Evolutionary conservation across 2,888 invertebrate species (phyloP).

Genomic region (Enchytraeus crypticus): DNA sequence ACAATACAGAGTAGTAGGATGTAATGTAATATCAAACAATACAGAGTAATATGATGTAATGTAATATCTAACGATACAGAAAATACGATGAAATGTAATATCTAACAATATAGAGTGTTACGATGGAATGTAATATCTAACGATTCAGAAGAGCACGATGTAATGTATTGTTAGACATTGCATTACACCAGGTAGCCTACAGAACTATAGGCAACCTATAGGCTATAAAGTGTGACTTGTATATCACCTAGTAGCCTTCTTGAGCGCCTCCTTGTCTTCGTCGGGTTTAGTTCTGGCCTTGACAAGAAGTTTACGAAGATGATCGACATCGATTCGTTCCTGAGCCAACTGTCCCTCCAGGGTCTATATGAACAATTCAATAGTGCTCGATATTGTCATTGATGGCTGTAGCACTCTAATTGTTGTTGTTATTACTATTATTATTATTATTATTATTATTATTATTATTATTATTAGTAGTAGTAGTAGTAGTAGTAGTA

Average conservation of each 20-base stretch:
- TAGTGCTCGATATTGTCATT: too few relatives aligned
- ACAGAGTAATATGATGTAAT: not conserved
- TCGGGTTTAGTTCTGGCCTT: conserved; percentile 40
- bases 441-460: not conserved
- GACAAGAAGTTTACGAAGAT: conserved; percentile 38
- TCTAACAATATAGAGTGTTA: not conserved
- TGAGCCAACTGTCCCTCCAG: conserved; percentile 30
- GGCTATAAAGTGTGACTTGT: too few relatives aligned
- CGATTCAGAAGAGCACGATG: too few relatives aligned
- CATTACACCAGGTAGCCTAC: too few relatives aligned
- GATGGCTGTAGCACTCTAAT: too few relatives aligned
- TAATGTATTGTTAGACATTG: too few relatives aligned
- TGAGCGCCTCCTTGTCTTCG: conserved; percentile 45
- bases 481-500: not conserved
- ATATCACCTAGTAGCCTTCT: conserved; percentile 48
- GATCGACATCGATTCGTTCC: conserved; percentile 41
- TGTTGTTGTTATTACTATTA: too few relatives aligned
- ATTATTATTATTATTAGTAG: too few relatives aligned
- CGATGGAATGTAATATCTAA: too few relatives aligned
- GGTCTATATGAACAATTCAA: too few relatives aligned
- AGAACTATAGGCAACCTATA: too few relatives aligned
- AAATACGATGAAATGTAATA: not conserved
- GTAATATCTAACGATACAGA: not conserved
- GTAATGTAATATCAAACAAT: not conserved
- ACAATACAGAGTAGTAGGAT: not conserved